Percentiles rank a stretch among this genome's conserved stretches.
phyloP scores from a whole-genome alignment of 1,140 invertebrate genomes.

The Fopius arisanus region DNA sequence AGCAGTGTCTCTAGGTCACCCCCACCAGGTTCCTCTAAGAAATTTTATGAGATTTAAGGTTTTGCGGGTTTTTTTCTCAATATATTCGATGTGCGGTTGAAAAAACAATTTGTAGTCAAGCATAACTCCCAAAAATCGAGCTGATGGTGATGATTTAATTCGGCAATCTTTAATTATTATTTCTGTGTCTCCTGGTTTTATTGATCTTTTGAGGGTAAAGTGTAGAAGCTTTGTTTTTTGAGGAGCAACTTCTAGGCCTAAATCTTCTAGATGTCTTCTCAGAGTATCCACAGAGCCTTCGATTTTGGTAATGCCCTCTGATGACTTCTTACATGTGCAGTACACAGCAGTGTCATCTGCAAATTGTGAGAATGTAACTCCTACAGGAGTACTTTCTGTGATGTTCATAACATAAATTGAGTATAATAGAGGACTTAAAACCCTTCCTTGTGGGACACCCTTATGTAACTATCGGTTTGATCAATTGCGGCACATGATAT shows the following conservation, averaged over 20 bases:
- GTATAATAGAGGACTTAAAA: constrained; percentile 11
- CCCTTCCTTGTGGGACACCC: background rate
- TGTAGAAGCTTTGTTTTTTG: constrained; percentile 36
- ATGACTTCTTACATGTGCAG: background rate
- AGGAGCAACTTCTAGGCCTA: constrained; percentile 13
- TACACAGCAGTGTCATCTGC: constrained; percentile 29
- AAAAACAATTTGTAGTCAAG: constrained; percentile 36
- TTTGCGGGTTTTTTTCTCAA: constrained; percentile 19
- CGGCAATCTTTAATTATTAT: constrained; percentile 12
- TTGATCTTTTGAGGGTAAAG: constrained; percentile 22
- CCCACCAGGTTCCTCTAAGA: constrained; percentile 26
- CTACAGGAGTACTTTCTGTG: background rate
- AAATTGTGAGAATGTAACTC: constrained; percentile 5
- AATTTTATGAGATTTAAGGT: constrained; percentile 31
- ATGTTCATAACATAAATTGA: constrained; percentile 21
- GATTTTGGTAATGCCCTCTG: background rate
- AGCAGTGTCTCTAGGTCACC: constrained; percentile 20
- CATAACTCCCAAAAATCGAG: constrained; percentile 35
- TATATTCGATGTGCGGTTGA: constrained; percentile 30
- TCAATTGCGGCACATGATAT: background rate
- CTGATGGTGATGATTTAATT: constrained; percentile 18
- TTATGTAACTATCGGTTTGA: background rate
- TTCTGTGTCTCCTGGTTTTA: background rate
- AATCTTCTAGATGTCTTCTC: background rate
- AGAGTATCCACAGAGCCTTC: background rate